Percentiles rank a stretch among this genome's conserved stretches.
Evolutionary conservation across 2,113 vertebrate genomes (phyloP).

Genomic region (cattle (Bos taurus)): DNA sequence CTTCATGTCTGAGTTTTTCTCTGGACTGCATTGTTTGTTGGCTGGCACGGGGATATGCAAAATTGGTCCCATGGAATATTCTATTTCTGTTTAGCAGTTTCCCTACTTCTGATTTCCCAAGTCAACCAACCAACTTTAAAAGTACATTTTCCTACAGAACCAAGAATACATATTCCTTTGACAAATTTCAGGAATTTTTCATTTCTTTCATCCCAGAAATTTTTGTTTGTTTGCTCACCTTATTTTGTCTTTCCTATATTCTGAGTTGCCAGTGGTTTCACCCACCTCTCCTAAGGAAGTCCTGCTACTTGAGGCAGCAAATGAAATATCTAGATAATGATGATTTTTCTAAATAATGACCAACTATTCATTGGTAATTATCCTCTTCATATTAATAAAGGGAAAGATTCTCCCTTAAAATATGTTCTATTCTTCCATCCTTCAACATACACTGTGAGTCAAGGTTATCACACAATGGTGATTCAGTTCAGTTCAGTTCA

Average conservation of each 20-base stretch:
- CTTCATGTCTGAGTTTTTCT: neutral
- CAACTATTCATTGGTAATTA: neutral
- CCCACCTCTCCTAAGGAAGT: neutral
- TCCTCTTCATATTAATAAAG: neutral
- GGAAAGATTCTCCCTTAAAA: neutral
- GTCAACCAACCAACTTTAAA: neutral
- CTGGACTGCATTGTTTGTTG: neutral
- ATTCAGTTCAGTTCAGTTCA: neutral
- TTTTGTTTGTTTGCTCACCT: neutral
- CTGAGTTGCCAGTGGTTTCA: neutral
- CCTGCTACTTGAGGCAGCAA: neutral
- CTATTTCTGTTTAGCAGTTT: neutral
- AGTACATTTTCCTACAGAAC: neutral
- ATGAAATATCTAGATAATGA: neutral
- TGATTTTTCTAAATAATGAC: neutral
- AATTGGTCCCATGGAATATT: neutral
- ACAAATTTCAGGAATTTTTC: neutral
- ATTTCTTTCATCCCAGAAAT: neutral
- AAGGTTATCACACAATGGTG: neutral
- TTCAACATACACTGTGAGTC: neutral
- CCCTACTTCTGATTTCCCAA: neutral
- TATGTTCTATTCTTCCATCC: neutral
- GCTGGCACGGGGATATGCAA: neutral
- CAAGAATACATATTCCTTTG: neutral
- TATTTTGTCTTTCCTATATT: neutral